Evolutionary conservation across 2,113 vertebrate species (phyloP).

Genomic region (Phyllopteryx taeniolatus): DNA sequence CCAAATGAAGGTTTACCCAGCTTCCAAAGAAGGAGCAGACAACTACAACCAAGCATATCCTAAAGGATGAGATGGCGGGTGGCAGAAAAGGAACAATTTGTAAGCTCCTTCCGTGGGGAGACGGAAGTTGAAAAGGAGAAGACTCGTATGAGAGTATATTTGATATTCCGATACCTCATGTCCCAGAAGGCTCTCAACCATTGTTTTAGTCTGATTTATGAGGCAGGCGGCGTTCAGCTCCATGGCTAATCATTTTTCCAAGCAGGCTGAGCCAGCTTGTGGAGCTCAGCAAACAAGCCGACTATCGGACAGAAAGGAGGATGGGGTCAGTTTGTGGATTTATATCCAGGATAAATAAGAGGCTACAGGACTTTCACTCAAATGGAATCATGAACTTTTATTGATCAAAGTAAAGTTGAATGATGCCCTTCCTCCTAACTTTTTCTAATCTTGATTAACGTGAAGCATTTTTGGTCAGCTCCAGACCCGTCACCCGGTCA

Average conservation of each 20-base stretch:
- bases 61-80: slow-evolving; percentile 15
- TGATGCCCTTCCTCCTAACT: not conserved
- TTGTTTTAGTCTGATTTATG: slow-evolving; percentile 70
- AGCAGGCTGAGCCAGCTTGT: slow-evolving; percentile 51
- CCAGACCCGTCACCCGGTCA: too few species aligned
- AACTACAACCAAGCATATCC: not conserved
- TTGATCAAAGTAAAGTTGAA: slow-evolving; percentile 33
- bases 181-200: slow-evolving; percentile 68
- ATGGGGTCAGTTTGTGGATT: slow-evolving; percentile 11
- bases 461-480: too few species aligned
- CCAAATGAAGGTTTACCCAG: slow-evolving; percentile 16
- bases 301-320: not conserved
- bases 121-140: slow-evolving; percentile 21
- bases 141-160: slow-evolving; percentile 9
- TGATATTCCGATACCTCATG: slow-evolving; percentile 62
- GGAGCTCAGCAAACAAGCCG: slow-evolving; percentile 16
- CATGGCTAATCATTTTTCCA: slow-evolving; percentile 74
- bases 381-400: slow-evolving; percentile 11
- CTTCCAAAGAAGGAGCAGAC: not conserved
- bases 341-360: slow-evolving; percentile 7
- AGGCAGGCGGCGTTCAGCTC: slow-evolving; percentile 57
- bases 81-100: slow-evolving; percentile 11
- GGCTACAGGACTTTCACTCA: not conserved
- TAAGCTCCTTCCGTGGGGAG: slow-evolving; percentile 5
- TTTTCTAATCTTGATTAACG: too few species aligned